Evolutionary conservation across 1,140 invertebrate species (phyloP).

Genomic region (Cydia pomonella): DNA sequence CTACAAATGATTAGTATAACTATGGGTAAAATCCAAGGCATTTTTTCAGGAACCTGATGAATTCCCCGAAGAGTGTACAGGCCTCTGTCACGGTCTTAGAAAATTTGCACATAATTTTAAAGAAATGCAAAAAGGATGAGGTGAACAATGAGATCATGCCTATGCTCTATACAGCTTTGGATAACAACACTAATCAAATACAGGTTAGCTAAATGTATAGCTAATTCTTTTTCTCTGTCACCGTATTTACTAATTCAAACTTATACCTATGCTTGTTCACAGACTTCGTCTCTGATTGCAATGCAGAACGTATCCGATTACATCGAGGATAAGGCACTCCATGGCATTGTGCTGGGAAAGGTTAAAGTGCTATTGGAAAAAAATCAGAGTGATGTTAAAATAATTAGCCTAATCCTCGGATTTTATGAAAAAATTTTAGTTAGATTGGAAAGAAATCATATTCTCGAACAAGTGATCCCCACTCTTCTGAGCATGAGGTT

Average conservation of each 20-base stretch:
- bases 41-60: slow-evolving; percentile 83
- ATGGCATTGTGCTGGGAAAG: slow-evolving; percentile 92
- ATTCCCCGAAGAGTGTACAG: slow-evolving; percentile 92
- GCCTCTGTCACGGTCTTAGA: slow-evolving; percentile 95
- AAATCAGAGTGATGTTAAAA: slow-evolving; percentile 89
- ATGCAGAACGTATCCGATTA: slow-evolving; percentile 92
- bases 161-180: slow-evolving; percentile 93
- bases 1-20: neutral
- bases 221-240: neutral
- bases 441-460: slow-evolving; percentile 90
- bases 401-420: slow-evolving; percentile 88
- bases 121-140: slow-evolving; percentile 92
- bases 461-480: slow-evolving; percentile 95
- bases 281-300: slow-evolving; percentile 95
- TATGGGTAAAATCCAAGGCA: slow-evolving; percentile 33
- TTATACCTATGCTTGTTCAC: slow-evolving; percentile 46
- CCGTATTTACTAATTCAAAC: neutral
- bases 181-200: slow-evolving; percentile 94
- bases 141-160: slow-evolving; percentile 91
- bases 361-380: slow-evolving; percentile 94
- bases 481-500: slow-evolving; percentile 93
- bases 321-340: slow-evolving; percentile 91
- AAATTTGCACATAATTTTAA: slow-evolving; percentile 94
- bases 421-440: slow-evolving; percentile 90
- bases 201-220: slow-evolving; percentile 84